These are phyloP conservation scores for Caloenas nicobarica DNA, from an alignment of 2,113 vertebrate genomes.

Conservation along the genomic window DNA sequence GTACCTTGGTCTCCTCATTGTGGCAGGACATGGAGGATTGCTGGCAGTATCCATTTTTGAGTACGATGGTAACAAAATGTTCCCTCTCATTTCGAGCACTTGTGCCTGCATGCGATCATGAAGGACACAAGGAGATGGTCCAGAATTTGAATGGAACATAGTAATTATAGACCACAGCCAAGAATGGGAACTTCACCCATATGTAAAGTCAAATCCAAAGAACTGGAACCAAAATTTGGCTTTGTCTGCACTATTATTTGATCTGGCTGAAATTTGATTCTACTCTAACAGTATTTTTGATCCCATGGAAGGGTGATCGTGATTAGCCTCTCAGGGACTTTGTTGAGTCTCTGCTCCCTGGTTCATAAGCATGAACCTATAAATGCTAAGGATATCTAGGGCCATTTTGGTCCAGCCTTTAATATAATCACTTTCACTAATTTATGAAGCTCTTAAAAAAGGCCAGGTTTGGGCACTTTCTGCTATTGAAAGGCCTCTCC, in stretches of 20 bases:
- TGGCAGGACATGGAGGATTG: background rate
- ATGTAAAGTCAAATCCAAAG: background rate
- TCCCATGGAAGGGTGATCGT: background rate
- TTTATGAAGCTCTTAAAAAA: background rate
- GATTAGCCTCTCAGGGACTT: background rate
- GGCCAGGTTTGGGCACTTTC: background rate
- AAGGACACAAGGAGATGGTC: background rate
- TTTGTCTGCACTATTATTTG: background rate
- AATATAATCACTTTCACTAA: background rate
- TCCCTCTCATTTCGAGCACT: background rate
- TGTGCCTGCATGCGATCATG: accelerated
- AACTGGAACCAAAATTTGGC: background rate
- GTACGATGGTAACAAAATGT: background rate
- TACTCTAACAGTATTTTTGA: background rate
- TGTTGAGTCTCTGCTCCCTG: background rate
- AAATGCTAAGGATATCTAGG: background rate
- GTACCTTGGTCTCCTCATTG: accelerated
- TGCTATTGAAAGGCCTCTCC: background rate
- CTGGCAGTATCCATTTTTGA: background rate
- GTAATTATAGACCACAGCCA: background rate
- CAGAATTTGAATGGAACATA: background rate
- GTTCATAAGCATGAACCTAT: background rate
- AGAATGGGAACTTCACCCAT: background rate
- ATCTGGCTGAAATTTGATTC: background rate
- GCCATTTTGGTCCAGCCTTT: background rate